These are phyloP conservation scores for Malurus splendens DNA, from an alignment of 2,797 vertebrate species.

Conservation along the genomic window DNA sequence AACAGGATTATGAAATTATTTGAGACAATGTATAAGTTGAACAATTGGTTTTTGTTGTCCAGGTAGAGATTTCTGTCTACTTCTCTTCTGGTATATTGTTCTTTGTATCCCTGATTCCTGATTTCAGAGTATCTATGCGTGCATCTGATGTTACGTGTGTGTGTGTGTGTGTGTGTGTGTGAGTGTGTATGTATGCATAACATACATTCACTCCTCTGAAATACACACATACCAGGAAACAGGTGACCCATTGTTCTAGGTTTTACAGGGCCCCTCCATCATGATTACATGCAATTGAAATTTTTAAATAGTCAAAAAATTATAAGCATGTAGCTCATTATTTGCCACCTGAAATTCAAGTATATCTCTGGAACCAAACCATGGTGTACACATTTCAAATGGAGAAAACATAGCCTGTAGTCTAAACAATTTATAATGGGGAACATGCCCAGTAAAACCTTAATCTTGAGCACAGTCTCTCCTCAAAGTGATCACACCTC, in stretches of 20 bases:
- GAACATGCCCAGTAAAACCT: background rate
- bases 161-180: conserved; percentile 11
- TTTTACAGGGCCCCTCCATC: background rate
- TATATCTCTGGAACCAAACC: background rate
- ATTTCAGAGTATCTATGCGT: conserved; percentile 34
- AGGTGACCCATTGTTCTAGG: background rate
- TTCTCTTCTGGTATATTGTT: conserved; percentile 43
- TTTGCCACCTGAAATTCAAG: conserved; percentile 27
- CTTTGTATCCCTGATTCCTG: conserved; percentile 35
- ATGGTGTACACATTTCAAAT: background rate
- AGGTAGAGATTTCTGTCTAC: conserved; percentile 38
- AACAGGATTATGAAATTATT: conserved; percentile 37
- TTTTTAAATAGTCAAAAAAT: background rate
- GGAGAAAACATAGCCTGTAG: background rate
- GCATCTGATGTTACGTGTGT: conserved; percentile 47
- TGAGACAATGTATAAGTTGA: conserved; percentile 9
- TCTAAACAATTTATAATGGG: background rate
- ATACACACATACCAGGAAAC: conserved; percentile 43
- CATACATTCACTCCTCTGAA: conserved; percentile 31
- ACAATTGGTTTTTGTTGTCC: conserved; percentile 40
- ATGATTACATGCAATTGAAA: background rate
- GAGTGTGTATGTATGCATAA: conserved; percentile 17
- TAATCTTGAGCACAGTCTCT: background rate
- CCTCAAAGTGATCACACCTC: background rate
- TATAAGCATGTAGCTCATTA: background rate